These are phyloP conservation scores for Dascillus cervinus DNA, from an alignment of 2,888 invertebrate genomes.

Conservation along the genomic window DNA sequence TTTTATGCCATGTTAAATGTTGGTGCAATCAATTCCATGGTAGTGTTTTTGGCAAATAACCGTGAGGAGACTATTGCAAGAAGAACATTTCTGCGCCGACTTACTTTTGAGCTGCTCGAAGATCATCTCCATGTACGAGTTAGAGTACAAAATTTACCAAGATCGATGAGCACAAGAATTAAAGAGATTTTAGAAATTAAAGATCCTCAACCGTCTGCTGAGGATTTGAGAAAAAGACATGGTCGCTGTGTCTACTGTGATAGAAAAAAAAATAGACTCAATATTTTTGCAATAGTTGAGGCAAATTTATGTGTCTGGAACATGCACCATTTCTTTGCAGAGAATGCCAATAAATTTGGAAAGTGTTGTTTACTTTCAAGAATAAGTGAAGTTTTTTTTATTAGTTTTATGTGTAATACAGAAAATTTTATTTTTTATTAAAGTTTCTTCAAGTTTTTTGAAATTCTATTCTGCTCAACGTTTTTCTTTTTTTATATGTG, in stretches of 20 bases:
- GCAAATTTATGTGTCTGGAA: constrained; percentile 3
- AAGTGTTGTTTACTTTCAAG: too few species aligned
- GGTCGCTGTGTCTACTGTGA: constrained; percentile 14
- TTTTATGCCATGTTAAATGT: too few species aligned
- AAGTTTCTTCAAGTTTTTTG: too few species aligned
- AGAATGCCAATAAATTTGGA: too few species aligned
- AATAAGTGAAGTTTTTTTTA: too few species aligned
- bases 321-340: constrained; percentile 1
- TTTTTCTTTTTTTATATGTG: too few species aligned
- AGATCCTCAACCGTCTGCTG: constrained; percentile 3
- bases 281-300: constrained; percentile 3
- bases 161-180: constrained; percentile 11
- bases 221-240: constrained; percentile 5
- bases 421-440: too few species aligned
- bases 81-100: constrained; percentile 2
- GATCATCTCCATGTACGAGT: constrained; percentile 10
- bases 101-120: constrained; percentile 13
- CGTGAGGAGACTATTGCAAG: not conserved
- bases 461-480: too few species aligned
- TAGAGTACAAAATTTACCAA: constrained; percentile 8
- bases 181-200: constrained; percentile 14
- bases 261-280: constrained; percentile 11
- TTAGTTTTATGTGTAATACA: too few species aligned
- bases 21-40: too few species aligned
- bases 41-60: not conserved